phyloP scores from a whole-genome alignment of 2,888 invertebrate genomes.

The Hirtodrosophila trivittata region DNA sequence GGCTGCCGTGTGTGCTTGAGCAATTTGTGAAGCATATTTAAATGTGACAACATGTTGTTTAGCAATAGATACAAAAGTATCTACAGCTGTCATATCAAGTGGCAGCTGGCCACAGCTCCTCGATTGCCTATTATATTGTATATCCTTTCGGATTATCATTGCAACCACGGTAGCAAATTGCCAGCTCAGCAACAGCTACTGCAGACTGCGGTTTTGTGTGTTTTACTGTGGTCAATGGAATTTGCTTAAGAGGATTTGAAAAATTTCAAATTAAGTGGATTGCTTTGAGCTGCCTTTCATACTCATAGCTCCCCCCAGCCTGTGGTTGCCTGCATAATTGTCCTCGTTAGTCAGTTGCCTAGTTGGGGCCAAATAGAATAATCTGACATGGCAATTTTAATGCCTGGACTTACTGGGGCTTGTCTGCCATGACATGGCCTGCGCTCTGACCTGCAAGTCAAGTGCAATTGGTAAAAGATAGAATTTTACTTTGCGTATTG shows the following conservation, averaged over 20 bases:
- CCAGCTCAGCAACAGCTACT: conserved; percentile 17
- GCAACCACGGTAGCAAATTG: conserved; percentile 21
- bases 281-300: conserved; percentile 51
- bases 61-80: conserved; percentile 63
- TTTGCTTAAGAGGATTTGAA: conserved; percentile 67
- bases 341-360: conserved; percentile 36
- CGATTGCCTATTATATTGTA: conserved; percentile 35
- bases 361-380: conserved; percentile 4
- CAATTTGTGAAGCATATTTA: conserved; percentile 58
- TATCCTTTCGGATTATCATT: conserved; percentile 21
- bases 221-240: conserved; percentile 64
- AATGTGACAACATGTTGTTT: conserved; percentile 61
- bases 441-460: background rate
- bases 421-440: no score
- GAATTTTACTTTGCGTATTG: conserved; percentile 30
- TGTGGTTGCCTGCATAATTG: conserved; percentile 69
- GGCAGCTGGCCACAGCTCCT: conserved; percentile 31
- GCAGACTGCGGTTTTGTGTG: conserved; percentile 57
- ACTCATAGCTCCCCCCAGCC: conserved; percentile 3
- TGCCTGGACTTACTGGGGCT: conserved; percentile 22
- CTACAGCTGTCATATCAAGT: conserved; percentile 62
- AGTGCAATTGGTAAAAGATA: conserved; percentile 12
- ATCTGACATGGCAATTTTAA: conserved; percentile 44
- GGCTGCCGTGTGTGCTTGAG: conserved; percentile 45
- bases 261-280: conserved; percentile 67